A percentile compares a stretch with the other conserved stretches of the same genome.
phyloP scores from a whole-genome alignment of 2,113 vertebrate genomes.

The Hippolais icterina region DNA sequence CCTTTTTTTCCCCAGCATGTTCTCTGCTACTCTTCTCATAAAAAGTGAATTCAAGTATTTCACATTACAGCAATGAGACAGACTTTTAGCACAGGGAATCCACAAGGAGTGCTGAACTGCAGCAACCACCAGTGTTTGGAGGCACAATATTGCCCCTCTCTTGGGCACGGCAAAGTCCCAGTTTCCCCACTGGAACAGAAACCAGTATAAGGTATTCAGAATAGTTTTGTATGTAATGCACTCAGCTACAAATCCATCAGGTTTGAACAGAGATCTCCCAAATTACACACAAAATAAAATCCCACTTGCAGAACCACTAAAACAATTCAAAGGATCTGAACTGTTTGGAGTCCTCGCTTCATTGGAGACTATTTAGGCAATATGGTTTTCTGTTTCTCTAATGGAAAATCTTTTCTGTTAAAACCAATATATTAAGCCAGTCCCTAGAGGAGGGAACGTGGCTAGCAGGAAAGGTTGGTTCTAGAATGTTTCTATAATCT shows the following conservation, averaged over 20 bases:
- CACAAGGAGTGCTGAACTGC: background rate
- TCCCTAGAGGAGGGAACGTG: background rate
- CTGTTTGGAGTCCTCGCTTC: background rate
- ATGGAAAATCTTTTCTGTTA: background rate
- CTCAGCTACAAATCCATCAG: background rate
- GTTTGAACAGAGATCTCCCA: background rate
- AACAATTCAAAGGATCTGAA: background rate
- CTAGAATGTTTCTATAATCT: background rate
- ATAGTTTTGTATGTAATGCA: background rate
- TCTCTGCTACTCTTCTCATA: background rate
- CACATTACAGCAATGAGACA: background rate
- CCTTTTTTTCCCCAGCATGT: background rate
- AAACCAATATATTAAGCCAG: background rate
- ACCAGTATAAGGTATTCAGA: background rate
- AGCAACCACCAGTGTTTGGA: background rate
- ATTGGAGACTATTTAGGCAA: background rate
- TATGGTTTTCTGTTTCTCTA: background rate
- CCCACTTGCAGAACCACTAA: background rate
- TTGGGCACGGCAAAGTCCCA: background rate
- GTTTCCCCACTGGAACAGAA: background rate
- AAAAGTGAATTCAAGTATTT: background rate
- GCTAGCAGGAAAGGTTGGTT: background rate
- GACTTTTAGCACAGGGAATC: background rate
- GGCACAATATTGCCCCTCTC: background rate
- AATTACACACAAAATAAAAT: background rate